phyloP scores from a whole-genome alignment of 2,797 vertebrate genomes.

The Cuniculus paca region DNA sequence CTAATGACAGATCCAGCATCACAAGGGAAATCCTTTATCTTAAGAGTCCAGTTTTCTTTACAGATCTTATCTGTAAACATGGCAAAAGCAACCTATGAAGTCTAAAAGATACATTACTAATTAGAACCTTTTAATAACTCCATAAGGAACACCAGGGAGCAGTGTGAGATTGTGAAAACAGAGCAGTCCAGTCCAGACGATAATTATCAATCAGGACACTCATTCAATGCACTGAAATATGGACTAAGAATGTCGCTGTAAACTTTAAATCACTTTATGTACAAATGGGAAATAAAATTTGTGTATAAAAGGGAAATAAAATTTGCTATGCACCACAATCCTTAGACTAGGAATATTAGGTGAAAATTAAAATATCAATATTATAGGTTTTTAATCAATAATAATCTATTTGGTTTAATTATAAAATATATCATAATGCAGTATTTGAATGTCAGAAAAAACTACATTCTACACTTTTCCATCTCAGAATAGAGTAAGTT shows the following conservation, averaged over 20 bases:
- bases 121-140: neutral
- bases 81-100: neutral
- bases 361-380: neutral
- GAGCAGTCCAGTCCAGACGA: neutral
- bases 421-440: constrained; percentile 5
- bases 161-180: neutral
- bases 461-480: neutral
- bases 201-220: neutral
- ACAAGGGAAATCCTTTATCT: neutral
- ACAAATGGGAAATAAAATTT: neutral
- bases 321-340: neutral
- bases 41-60: neutral
- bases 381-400: neutral
- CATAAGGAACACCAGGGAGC: neutral
- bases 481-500: neutral
- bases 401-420: neutral
- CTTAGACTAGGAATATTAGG: neutral
- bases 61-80: neutral
- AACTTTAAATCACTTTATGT: neutral
- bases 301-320: neutral
- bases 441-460: neutral
- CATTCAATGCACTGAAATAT: neutral
- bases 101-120: neutral
- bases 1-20: neutral
- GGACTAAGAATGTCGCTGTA: neutral